A percentile compares a stretch with the other conserved stretches of the same genome.
phyloP scores from a whole-genome alignment of 2,888 invertebrate species.

The Trissonchulus latispiculum region DNA sequence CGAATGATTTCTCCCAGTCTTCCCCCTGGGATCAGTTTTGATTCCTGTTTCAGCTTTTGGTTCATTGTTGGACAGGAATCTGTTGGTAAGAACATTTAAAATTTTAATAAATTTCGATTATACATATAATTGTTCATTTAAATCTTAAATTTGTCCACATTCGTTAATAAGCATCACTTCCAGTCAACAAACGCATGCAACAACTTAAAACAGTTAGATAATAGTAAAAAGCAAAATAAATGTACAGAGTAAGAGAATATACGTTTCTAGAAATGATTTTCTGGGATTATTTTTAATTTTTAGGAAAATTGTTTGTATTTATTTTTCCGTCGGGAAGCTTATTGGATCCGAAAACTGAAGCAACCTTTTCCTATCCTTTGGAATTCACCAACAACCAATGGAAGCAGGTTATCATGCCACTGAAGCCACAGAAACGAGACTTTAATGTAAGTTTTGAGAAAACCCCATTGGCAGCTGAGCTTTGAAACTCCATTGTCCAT shows the following conservation, averaged over 20 bases:
- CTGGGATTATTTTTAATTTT: too few species aligned
- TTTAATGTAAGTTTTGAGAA: neutral
- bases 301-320: neutral
- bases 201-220: too few species aligned
- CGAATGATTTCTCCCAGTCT: slow-evolving; percentile 15
- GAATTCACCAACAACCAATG: neutral
- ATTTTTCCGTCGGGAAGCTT: neutral
- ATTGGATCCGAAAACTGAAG: neutral
- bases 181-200: too few species aligned
- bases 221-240: too few species aligned
- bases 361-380: neutral
- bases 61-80: slow-evolving; percentile 15
- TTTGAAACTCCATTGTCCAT: too few species aligned
- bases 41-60: slow-evolving; percentile 18
- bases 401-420: neutral
- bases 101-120: too few species aligned
- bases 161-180: too few species aligned
- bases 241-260: too few species aligned
- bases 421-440: neutral
- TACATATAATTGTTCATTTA: too few species aligned
- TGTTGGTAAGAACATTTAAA: slow-evolving; percentile 10
- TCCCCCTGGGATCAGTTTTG: neutral
- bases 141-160: too few species aligned
- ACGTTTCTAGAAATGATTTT: too few species aligned
- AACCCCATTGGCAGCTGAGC: too few species aligned